These are phyloP conservation scores for Eulacestoma nigropectus DNA, from an alignment of 2,113 vertebrate genomes.

Conservation along the genomic window DNA sequence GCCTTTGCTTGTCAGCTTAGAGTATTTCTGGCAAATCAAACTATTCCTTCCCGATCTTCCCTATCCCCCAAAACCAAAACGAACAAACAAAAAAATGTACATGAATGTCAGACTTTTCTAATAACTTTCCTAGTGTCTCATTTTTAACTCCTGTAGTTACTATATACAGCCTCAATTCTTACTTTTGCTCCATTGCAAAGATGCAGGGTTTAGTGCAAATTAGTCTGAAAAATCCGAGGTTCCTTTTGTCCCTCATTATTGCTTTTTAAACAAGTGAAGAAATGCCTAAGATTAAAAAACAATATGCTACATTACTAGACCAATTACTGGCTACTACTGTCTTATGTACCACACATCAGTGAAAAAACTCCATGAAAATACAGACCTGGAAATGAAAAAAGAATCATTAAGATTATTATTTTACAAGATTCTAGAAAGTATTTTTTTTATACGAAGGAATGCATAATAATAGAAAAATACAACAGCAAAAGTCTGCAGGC, in stretches of 20 bases:
- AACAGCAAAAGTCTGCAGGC: neutral
- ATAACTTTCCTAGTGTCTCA: neutral
- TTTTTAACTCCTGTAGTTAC: neutral
- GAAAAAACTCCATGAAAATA: neutral
- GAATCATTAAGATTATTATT: neutral
- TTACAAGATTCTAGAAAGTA: neutral
- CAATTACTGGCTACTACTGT: neutral
- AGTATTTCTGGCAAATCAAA: neutral
- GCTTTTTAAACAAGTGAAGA: neutral
- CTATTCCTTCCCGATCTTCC: neutral
- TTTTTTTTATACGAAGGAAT: neutral
- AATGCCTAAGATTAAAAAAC: neutral
- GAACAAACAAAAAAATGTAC: neutral
- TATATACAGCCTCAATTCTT: neutral
- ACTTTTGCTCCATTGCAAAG: neutral
- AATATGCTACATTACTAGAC: neutral
- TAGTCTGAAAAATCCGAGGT: neutral
- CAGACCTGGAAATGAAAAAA: neutral
- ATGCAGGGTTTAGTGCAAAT: neutral
- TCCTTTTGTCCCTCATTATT: neutral
- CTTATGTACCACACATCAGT: rapidly evolving
- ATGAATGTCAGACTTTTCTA: neutral
- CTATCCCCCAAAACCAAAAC: neutral
- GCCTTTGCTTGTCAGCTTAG: neutral
- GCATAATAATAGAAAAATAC: neutral